Evolutionary conservation across 2,888 invertebrate genomes (phyloP).

Genomic region (Orchestes rusci): DNA sequence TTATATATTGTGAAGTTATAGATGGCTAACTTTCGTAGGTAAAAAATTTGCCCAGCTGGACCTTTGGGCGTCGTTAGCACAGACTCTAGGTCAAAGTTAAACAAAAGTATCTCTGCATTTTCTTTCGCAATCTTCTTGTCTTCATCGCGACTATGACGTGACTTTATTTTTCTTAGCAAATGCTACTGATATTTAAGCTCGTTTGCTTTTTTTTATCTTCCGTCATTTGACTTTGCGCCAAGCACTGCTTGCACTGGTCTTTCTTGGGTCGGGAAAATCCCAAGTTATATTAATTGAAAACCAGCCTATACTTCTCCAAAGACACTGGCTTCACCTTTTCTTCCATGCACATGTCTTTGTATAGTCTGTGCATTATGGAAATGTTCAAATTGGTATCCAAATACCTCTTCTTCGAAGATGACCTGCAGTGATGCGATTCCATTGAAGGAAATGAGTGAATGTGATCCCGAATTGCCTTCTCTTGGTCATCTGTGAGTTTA

Average conservation of each 20-base stretch:
- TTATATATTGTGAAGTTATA: conserved; percentile 13
- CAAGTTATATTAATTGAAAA: conserved; percentile 24
- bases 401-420: conserved; percentile 7
- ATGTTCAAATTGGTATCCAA: conserved; percentile 8
- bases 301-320: conserved; percentile 21
- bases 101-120: conserved; percentile 26
- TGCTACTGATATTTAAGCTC: conserved; percentile 3
- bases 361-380: conserved; percentile 14
- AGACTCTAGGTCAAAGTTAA: conserved; percentile 34
- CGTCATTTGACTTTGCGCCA: conserved; percentile 5
- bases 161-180: not conserved
- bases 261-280: conserved; percentile 19
- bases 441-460: conserved; percentile 27
- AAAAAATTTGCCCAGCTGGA: conserved; percentile 10
- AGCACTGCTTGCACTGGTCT: conserved; percentile 9
- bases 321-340: conserved; percentile 19
- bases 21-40: conserved; percentile 9
- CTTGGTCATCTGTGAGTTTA: no score
- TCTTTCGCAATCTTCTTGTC: conserved; percentile 27
- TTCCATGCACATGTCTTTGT: conserved; percentile 20
- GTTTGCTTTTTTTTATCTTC: conserved; percentile 7
- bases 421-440: conserved; percentile 21
- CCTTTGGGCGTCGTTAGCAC: conserved; percentile 32
- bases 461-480: conserved; percentile 21
- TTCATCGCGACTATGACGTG: conserved; percentile 25